phyloP scores from a whole-genome alignment of 1,140 invertebrate species.

The Lerema accius region DNA sequence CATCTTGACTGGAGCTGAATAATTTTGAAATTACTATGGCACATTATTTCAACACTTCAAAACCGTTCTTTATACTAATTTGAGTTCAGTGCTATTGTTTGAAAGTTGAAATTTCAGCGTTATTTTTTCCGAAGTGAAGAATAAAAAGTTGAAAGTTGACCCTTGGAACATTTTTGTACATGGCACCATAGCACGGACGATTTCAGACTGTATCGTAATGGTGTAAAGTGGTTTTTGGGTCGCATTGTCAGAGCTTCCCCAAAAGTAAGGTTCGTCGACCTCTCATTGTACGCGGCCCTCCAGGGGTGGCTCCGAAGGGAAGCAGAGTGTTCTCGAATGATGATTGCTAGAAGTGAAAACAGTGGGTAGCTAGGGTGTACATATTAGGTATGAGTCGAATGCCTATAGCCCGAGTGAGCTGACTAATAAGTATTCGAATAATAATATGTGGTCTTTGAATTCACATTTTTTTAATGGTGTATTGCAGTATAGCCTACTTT shows the following conservation, averaged over 20 bases:
- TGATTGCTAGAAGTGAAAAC: slow-evolving; percentile 25
- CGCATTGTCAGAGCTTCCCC: not conserved
- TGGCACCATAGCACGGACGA: not conserved
- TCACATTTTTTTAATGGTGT: no score
- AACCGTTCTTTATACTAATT: slow-evolving; percentile 8
- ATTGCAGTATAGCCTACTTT: no score
- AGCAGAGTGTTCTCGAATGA: slow-evolving; percentile 24
- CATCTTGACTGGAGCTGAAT: slow-evolving; percentile 5
- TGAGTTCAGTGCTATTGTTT: slow-evolving; percentile 6
- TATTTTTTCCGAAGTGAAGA: slow-evolving; percentile 1
- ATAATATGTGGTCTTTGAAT: no score
- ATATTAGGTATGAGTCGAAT: slow-evolving; percentile 6
- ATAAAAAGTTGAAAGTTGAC: slow-evolving; percentile 26
- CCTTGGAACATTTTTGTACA: slow-evolving; percentile 11
- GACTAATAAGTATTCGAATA: not conserved
- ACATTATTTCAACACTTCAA: slow-evolving; percentile 17
- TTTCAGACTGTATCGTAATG: slow-evolving; percentile 4
- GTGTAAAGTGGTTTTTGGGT: not conserved
- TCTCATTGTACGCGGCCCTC: slow-evolving; percentile 21
- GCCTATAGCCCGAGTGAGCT: not conserved
- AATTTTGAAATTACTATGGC: slow-evolving; percentile 27
- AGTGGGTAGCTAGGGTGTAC: not conserved
- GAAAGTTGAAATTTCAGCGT: slow-evolving; percentile 14
- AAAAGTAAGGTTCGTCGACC: slow-evolving; percentile 29
- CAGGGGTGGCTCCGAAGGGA: slow-evolving; percentile 22